These are phyloP conservation scores for Schizotus pectinicornis DNA, from an alignment of 2,888 invertebrate genomes.

Conservation along the genomic window DNA sequence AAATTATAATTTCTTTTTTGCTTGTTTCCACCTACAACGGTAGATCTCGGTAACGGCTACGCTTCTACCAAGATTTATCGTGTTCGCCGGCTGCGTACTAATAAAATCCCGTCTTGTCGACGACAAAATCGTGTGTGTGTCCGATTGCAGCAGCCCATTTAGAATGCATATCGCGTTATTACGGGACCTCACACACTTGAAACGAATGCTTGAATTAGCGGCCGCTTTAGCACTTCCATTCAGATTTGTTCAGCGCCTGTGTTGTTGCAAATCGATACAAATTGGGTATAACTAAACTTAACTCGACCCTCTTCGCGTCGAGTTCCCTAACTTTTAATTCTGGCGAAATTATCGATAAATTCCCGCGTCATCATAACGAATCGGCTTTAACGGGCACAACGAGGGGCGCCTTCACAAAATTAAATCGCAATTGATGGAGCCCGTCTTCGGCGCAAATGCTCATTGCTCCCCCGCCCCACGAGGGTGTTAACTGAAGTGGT, in stretches of 20 bases:
- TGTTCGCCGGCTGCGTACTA: slow-evolving; percentile 44
- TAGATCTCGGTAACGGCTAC: slow-evolving; percentile 31
- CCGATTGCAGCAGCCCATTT: slow-evolving; percentile 42
- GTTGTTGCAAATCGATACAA: too few species aligned
- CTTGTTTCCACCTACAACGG: slow-evolving; percentile 34
- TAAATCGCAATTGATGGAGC: slow-evolving; percentile 30
- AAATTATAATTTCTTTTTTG: slow-evolving; percentile 32
- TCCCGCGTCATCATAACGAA: too few species aligned
- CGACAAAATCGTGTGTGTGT: slow-evolving; percentile 36
- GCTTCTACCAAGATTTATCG: slow-evolving; percentile 47
- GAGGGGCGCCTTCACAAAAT: slow-evolving; percentile 17
- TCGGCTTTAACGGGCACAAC: neutral
- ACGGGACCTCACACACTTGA: slow-evolving; percentile 45
- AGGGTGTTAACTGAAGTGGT: slow-evolving; percentile 33
- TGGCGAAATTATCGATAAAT: too few species aligned
- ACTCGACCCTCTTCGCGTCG: too few species aligned
- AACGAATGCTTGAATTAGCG: slow-evolving; percentile 36
- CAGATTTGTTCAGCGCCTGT: slow-evolving; percentile 5
- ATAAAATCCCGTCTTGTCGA: slow-evolving; percentile 45
- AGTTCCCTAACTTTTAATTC: too few species aligned
- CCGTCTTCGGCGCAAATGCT: slow-evolving; percentile 1
- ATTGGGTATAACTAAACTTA: too few species aligned
- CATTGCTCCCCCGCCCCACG: slow-evolving; percentile 13
- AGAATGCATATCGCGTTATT: slow-evolving; percentile 46
- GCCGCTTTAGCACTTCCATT: slow-evolving; percentile 21